Evolutionary conservation across 2,113 vertebrate genomes (phyloP), one percentile per base, ranked within the genome.

Genomic region (Nothocercus julius): DNA sequence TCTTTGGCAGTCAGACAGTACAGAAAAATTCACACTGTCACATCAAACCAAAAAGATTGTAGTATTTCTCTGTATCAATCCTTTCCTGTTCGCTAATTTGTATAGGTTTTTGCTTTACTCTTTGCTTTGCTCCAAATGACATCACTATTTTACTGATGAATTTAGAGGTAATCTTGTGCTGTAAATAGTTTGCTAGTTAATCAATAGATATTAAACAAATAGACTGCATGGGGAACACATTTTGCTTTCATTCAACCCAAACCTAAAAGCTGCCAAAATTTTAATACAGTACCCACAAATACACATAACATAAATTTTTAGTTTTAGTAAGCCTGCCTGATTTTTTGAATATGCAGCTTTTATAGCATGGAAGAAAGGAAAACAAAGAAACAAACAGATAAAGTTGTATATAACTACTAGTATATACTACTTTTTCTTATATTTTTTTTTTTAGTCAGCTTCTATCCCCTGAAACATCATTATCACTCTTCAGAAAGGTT

Each of bases 181-280:
- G 72, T 30, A 63, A 95, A 92, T 28, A 78, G 44, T 47, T 73
- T 58, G 11, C 68, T 87, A 70, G 82, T 70, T 95, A 91, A 95
- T 91, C 45, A 89, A 51, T 62, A 95, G n/a, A 42, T 61, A 32
- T 63, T 94, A 81, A 93, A 54, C 38, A 93, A 95, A 87, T 5
- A 85, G 32, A 67, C 77, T 63, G 67, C 25, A 75, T 0, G 0
- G 56, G 69, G 34, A 90, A 83, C 17, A 73, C 15, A 15, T 69
- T 84, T 68, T 78, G 42, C 38, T 86, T 94, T 77, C 75, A 38
- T 69, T 94, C 58, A 66, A 27, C 9, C 9, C 56, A 62, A 44
- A 8, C 5, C 61, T 17, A 78, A 95, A 91, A 89, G 25, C 10
- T 59, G 42, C 28, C 75, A 76, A 86, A 83, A 83, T 53, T 1